Percentiles rank a stretch among this genome's conserved stretches.
Conservation (phyloP, 2,797 vertebrate genomes). For the Apodemus agrarius region DNA sequence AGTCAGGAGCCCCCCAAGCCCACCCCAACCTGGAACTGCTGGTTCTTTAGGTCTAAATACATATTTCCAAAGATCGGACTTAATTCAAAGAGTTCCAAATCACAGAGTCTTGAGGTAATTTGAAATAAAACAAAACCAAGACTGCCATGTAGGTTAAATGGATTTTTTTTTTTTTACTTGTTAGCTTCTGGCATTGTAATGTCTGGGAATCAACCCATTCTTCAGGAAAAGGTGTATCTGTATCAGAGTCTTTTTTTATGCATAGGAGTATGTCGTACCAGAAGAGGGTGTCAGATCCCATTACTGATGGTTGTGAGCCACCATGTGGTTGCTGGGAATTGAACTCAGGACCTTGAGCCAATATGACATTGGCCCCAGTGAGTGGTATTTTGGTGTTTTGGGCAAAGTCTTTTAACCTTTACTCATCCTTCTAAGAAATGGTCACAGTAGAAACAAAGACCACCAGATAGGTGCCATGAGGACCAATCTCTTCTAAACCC, state of each 20-base stretch:
- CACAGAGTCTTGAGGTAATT: slow-evolving; percentile 7
- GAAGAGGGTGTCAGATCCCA: not conserved
- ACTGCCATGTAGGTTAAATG: not conserved
- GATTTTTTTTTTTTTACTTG: not conserved
- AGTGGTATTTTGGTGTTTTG: not conserved
- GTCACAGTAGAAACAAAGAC: not conserved
- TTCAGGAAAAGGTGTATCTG: not conserved
- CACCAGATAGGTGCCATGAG: not conserved
- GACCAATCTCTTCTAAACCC: not conserved
- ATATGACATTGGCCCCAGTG: not conserved
- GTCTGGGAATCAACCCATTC: not conserved
- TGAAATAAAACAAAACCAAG: slow-evolving; percentile 26
- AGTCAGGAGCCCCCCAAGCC: not conserved
- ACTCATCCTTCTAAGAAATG: not conserved
- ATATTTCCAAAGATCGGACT: slow-evolving; percentile 2
- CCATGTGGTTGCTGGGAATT: not conserved
- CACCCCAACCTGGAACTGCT: not conserved
- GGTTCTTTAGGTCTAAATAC: not conserved
- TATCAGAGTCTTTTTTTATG: not conserved
- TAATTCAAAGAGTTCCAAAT: slow-evolving; percentile 20
- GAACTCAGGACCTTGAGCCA: not conserved
- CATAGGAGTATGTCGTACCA: not conserved
- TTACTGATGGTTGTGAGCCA: not conserved
- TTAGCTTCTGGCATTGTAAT: slow-evolving; percentile 3
- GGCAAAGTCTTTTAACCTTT: not conserved